These are phyloP conservation scores for Xestia xanthographa DNA, from an alignment of 2,888 invertebrate genomes.

Conservation along the genomic window DNA sequence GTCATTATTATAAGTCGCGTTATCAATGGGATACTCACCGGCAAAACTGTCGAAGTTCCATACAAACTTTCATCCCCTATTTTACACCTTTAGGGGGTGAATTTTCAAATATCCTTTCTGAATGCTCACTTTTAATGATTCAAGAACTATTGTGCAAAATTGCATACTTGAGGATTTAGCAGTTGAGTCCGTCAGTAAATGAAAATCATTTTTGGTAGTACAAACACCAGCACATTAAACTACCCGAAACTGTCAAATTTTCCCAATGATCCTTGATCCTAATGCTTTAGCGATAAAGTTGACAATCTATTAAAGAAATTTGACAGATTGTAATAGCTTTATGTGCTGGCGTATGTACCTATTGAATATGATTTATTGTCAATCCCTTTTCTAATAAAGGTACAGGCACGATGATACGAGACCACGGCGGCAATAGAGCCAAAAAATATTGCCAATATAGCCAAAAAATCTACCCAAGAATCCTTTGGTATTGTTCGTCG, in stretches of 20 bases:
- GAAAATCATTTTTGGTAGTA: not conserved
- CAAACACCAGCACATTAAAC: too few relatives aligned
- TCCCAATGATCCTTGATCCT: too few relatives aligned
- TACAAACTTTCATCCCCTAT: not conserved
- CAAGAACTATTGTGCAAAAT: not conserved
- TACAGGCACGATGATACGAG: too few relatives aligned
- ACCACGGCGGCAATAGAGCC: too few relatives aligned
- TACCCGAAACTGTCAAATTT: too few relatives aligned
- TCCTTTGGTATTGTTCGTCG: too few relatives aligned
- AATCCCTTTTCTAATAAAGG: not conserved
- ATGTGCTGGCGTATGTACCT: not conserved
- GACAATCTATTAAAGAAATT: too few relatives aligned
- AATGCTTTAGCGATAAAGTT: too few relatives aligned
- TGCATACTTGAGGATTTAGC: not conserved
- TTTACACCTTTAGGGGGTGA: not conserved
- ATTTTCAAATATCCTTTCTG: not conserved
- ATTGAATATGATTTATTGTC: not conserved
- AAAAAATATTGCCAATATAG: too few relatives aligned
- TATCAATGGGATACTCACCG: not conserved
- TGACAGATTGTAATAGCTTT: too few relatives aligned
- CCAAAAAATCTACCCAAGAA: too few relatives aligned
- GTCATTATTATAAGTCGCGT: not conserved
- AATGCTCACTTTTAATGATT: not conserved
- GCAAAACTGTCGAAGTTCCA: not conserved
- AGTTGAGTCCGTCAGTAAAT: not conserved